Base-by-base conservation (phyloP, 1,140 invertebrate genomes). In the Acromyrmex echinatior region DNA sequence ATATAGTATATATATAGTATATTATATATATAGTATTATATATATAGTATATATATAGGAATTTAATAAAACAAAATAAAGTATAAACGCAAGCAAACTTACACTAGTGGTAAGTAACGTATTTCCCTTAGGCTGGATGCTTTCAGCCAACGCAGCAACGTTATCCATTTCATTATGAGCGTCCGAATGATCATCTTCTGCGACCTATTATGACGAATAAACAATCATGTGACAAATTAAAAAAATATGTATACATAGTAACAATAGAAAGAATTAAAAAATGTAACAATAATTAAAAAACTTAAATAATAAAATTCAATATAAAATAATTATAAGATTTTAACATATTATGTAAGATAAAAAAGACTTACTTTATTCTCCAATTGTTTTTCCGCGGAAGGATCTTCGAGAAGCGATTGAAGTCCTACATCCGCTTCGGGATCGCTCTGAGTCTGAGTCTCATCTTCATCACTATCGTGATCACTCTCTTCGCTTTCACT, bases 91-190 rank as follows among this genome's bases (percentile, higher is more conserved):
- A 31, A 78, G 28, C 1, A 70, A 28, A 95, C 96, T 95, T 95
- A 96, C 96, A 94, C 97, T 97, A 76, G 99, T 99, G 58, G 98
- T 99, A 91, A 98, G 98, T 71, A 99, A 96, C 7, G 99, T 99
- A 93, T 99, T 99, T 93, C 99, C 99, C 95, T 99, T 99, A 0
- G 99, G 99, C 96, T 99, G 99, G 92, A 99, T 98, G 94, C 98
- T 98, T 95, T 99, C 98, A 68, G 99, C 99, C 82, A 99, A 96
- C 78, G 98, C 98, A 65, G 99, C 98, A 70, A 99, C 99, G 95
- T 99, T 98, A 92, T 98, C 97, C 91, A 98, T 97, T 95, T 97
- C 97, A 92, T 97, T 96, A 35, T 96, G 95, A 78, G 96, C 96
- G 93, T 97, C 96, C 86, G 97, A 96, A 85, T 96, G 96, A 93